These are phyloP conservation scores for Cladorhizidae sp. DNA, from an alignment of 37 sponge, comb jelly and placozoan genomes.

Conservation along the genomic window DNA sequence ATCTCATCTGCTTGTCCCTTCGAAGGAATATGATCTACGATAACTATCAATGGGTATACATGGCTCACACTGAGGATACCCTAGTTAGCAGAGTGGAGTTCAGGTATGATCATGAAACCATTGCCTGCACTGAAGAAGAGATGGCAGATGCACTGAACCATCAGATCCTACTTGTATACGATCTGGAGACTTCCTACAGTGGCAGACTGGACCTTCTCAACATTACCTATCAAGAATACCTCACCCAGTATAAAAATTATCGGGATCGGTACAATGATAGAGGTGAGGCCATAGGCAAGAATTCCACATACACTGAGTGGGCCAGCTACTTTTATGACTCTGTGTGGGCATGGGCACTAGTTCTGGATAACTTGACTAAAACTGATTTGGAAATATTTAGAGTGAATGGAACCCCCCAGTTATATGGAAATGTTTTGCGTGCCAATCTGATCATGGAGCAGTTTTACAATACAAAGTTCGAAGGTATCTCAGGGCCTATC, in stretches of 20 bases:
- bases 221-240: background rate
- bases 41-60: constrained; percentile 18
- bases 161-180: background rate
- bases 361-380: constrained; percentile 15
- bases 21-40: constrained; percentile 2
- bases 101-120: background rate
- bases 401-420: no score
- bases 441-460: constrained; percentile 4
- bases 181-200: background rate
- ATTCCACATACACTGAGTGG: background rate
- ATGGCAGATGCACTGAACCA: background rate
- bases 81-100: background rate
- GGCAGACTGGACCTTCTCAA: background rate
- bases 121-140: background rate
- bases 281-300: background rate
- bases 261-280: background rate
- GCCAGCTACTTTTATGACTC: constrained; percentile 7
- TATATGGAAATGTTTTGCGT: background rate
- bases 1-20: constrained; percentile 8
- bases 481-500: constrained; percentile 5
- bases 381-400: background rate
- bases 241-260: background rate
- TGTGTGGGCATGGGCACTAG: constrained; percentile 37
- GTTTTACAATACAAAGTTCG: constrained; percentile 8
- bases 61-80: background rate